Evolutionary conservation across 1,140 invertebrate genomes (phyloP), one percentile per base, ranked within the genome.

Genomic region (Watersipora subatra): DNA sequence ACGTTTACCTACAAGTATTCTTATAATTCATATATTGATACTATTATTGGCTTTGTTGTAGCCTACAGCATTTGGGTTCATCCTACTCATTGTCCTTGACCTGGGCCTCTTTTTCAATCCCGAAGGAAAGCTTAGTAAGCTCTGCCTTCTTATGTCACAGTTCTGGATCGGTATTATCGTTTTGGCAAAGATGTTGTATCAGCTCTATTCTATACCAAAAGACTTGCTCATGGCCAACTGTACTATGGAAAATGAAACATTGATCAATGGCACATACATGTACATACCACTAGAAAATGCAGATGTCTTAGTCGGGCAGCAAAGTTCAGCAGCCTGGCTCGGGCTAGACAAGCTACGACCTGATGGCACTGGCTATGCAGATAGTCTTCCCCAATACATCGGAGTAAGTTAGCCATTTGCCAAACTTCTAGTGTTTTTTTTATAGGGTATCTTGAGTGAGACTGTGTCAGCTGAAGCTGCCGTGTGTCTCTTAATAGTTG

Each of bases 181-280:
- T 64, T 84, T 98, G 59, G 83, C 86, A 0, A 92, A 94, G 78
- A 97, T 97, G 93, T 86, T 96, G 15, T 97, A 93, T 78, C 94
- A 98, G 82, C 7, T 46, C 7, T 12, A 46, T 67, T 22, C 20
- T 29, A 66, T 20, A 58, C 25, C 64, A 56, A 28, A 28, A 17
- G 7, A 7, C 22, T 22, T 59, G 28, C 15, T 62, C n/a, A 65
- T 19, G 27, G 17, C n/a, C 15, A 64, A 26, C 20, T 62, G 22
- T 24, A 67, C n/a, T n/a, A 17, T 28, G n/a, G n/a, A n/a, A n/a
- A n/a, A n/a, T n/a, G n/a, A n/a, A n/a, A n/a, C n/a, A n/a, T n/a
- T n/a, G n/a, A n/a, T n/a, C n/a, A n/a, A n/a, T n/a, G n/a, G n/a
- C n/a, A n/a, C n/a, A n/a, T n/a, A n/a, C n/a, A n/a, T n/a, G n/a